phyloP scores from a whole-genome alignment of 2,797 vertebrate genomes.

The Dendrocincla fuliginosa region DNA sequence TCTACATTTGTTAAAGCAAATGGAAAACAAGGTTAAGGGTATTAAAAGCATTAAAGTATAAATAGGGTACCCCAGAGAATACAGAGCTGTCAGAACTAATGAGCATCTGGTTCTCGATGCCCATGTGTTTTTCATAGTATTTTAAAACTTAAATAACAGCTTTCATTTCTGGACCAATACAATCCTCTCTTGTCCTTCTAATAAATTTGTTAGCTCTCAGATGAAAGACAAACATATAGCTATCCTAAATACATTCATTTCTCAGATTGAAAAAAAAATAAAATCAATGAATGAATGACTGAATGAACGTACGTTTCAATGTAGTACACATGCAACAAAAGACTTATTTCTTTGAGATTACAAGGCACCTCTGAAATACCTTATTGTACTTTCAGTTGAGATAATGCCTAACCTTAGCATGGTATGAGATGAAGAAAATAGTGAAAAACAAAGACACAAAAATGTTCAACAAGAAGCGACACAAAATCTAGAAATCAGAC shows the following conservation, averaged over 20 bases:
- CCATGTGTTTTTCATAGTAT: neutral
- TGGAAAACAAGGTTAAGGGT: neutral
- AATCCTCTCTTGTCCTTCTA: neutral
- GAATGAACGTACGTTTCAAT: neutral
- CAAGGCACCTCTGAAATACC: neutral
- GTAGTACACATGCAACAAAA: neutral
- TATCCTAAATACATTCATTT: neutral
- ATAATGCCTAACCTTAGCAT: neutral
- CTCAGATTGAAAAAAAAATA: neutral
- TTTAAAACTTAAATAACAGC: neutral
- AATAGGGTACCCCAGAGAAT: neutral
- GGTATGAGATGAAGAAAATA: neutral
- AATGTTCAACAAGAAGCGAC: neutral
- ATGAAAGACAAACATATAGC: neutral
- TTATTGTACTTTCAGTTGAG: neutral
- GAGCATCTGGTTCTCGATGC: neutral
- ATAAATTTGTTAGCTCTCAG: neutral
- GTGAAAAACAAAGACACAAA: neutral
- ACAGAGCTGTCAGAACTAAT: neutral
- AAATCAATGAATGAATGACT: neutral
- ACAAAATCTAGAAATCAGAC: neutral
- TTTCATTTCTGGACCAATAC: neutral
- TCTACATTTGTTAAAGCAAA: neutral
- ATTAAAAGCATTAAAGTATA: neutral
- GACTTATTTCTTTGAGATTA: neutral